Percentiles rank a stretch among this genome's conserved stretches.
phyloP scores from a whole-genome alignment of 1,140 invertebrate species.

The Tetramorium parvispinum region DNA sequence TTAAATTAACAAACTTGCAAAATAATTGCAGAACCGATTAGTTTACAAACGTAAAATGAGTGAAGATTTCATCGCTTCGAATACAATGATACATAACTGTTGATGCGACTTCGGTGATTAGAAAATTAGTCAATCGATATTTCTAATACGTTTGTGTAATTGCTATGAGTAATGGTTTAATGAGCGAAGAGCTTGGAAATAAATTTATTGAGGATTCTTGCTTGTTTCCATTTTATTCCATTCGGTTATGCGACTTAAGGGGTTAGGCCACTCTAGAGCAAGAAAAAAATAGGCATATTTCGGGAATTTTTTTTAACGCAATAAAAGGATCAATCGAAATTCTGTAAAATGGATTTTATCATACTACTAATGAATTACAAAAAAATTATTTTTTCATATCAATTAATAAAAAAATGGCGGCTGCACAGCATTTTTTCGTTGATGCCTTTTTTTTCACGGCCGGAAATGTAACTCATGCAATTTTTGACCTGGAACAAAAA shows the following conservation, averaged over 20 bases:
- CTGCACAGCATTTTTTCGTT: too few species aligned
- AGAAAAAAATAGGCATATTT: too few species aligned
- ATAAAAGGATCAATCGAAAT: too few species aligned
- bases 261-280: too few species aligned
- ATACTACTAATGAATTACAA: too few species aligned
- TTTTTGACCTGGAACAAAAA: too few species aligned
- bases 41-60: conserved; percentile 31
- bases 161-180: background rate
- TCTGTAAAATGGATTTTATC: too few species aligned
- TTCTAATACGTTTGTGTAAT: background rate
- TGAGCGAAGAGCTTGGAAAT: background rate
- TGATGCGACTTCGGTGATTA: background rate
- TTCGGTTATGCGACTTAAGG: background rate
- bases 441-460: too few species aligned
- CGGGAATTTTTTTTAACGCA: too few species aligned
- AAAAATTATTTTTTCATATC: too few species aligned
- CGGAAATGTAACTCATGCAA: too few species aligned
- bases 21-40: conserved; percentile 40
- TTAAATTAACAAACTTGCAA: conserved; percentile 61
- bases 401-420: too few species aligned
- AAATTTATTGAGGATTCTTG: conserved; percentile 37
- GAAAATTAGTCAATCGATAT: background rate
- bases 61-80: conserved; percentile 39
- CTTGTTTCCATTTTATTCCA: conserved; percentile 51
- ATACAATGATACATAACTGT: conserved; percentile 20